Evolutionary conservation across 2,888 invertebrate genomes (phyloP), one percentile per base, ranked within the genome.

Genomic region (Microctonus brassicae): DNA sequence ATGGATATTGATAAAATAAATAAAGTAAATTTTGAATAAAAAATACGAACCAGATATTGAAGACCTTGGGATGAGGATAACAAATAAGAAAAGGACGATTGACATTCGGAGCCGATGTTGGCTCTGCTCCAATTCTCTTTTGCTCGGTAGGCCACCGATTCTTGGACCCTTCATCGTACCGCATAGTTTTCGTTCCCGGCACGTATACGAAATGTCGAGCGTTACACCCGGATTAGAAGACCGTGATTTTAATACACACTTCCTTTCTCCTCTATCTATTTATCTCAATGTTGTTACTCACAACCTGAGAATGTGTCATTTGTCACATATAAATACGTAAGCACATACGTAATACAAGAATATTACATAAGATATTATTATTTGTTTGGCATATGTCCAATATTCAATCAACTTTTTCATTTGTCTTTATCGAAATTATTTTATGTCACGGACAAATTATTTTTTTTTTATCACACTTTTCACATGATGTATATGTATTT

Each of bases 131-230:
- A 75, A 72, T 62, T 72, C 69, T 69, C 62, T 65, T 64, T 58
- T 64, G 58, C 72, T 73, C 67, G 74, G 73, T 70, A 73, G 75
- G 80, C 82, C 83, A 81, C 81, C 81, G 81, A 82, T 83, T 84
- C 81, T 84, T 82, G 77, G 82, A 81, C 82, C 80, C 82, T 76
- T 83, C 85, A 84, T 85, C 82, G 72, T 82, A 78, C 82, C 80
- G 81, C 84, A 85, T 85, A 84, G 81, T 81, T 85, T 82, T 84
- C 81, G 81, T 79, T 80, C 79, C 75, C 77, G 76, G 67, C 70
- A 70, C 74, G 63, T 70, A n/a, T n/a, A 67, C 62, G 57, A 52
- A 63, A 62, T 61, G 63, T 73, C 36, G 62, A 61, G 68, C 69
- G 69, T 66, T 69, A 70, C 70, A 70, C 69, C 72, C 72, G 70